These are phyloP conservation scores for Pristionchus maxplancki DNA, from an alignment of 2,888 invertebrate species.

Conservation along the genomic window DNA sequence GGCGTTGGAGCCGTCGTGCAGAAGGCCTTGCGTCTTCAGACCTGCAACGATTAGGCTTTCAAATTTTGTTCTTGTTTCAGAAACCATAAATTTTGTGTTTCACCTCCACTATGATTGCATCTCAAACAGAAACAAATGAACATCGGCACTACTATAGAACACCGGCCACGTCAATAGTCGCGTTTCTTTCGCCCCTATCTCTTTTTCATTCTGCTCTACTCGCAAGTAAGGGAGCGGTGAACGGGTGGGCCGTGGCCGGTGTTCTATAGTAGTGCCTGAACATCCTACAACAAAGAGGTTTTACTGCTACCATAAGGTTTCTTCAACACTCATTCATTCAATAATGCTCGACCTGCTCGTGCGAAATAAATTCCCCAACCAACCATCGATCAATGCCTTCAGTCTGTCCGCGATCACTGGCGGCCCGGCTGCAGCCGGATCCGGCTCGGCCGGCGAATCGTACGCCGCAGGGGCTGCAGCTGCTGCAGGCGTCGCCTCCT, in stretches of 20 bases:
- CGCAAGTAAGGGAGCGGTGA: too few species aligned
- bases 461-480: not conserved
- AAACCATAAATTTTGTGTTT: too few species aligned
- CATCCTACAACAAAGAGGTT: too few species aligned
- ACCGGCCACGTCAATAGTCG: too few species aligned
- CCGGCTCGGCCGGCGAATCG: conserved; percentile 10
- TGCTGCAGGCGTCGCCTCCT: not conserved
- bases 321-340: not conserved
- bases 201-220: too few species aligned
- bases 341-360: not conserved
- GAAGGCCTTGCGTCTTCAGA: conserved; percentile 44
- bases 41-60: not conserved
- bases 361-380: not conserved
- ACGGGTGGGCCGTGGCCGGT: too few species aligned
- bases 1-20: conserved; percentile 7
- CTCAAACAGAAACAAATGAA: too few species aligned
- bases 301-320: not conserved
- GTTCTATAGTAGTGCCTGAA: too few species aligned
- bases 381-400: conserved; percentile 42
- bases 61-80: not conserved
- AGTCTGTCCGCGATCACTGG: conserved; percentile 14
- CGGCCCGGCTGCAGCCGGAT: not conserved
- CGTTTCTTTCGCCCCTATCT: too few species aligned
- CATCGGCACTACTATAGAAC: too few species aligned
- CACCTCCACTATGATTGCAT: too few species aligned